Percentiles rank a stretch among this genome's conserved stretches.
These are phyloP conservation scores for Netelia inedita DNA, from an alignment of 2,888 invertebrate genomes.

Conservation along the genomic window DNA sequence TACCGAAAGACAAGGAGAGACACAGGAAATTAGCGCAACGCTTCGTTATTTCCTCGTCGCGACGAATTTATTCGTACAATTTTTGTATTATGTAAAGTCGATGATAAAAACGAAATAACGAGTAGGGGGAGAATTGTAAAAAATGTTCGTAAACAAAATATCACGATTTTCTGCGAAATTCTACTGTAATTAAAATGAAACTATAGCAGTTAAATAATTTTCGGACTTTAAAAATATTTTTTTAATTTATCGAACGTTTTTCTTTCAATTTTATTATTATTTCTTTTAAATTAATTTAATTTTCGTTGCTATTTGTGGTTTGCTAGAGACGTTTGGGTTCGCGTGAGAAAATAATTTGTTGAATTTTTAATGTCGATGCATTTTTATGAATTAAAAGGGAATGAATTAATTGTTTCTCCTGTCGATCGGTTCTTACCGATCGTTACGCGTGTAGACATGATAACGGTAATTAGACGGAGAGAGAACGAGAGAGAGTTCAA, in stretches of 20 bases:
- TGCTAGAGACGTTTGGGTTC: too few species aligned
- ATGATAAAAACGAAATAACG: neutral
- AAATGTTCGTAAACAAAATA: too few species aligned
- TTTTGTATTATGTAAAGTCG: neutral
- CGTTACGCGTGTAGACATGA: constrained; percentile 41
- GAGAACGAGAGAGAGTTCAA: constrained; percentile 19
- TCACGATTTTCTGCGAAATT: too few species aligned
- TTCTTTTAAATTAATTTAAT: too few species aligned
- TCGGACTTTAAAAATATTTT: too few species aligned
- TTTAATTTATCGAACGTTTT: too few species aligned
- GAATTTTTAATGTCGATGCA: neutral
- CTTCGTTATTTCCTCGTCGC: neutral
- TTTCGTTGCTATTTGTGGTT: too few species aligned
- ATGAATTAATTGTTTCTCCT: constrained; percentile 5
- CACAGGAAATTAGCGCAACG: constrained; percentile 23
- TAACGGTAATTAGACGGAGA: constrained; percentile 58
- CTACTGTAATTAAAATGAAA: too few species aligned
- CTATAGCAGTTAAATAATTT: too few species aligned
- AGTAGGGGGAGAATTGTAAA: too few species aligned
- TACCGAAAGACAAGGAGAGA: constrained; percentile 12
- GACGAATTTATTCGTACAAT: neutral
- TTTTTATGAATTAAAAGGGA: neutral
- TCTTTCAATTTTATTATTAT: too few species aligned
- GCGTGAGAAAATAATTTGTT: too few species aligned
- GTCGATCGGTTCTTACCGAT: neutral